Conservation (phyloP, 2,113 vertebrate species). For the Microtus ochrogaster region DNA sequence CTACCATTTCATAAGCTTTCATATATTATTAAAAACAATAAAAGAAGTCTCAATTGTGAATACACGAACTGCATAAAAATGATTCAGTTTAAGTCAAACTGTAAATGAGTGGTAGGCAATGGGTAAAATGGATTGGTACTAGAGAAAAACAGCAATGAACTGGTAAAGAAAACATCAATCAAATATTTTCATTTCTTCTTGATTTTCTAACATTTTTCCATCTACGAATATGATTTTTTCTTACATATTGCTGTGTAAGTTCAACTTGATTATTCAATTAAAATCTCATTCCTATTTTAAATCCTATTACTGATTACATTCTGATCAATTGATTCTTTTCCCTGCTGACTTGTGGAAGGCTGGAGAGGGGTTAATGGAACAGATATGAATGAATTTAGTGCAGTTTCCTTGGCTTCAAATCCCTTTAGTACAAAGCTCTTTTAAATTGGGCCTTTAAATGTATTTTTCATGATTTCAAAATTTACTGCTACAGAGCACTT, state of each 20-base stretch:
- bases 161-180: not conserved
- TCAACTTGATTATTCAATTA: not conserved
- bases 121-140: not conserved
- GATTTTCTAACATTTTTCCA: not conserved
- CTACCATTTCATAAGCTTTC: not conserved
- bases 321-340: not conserved
- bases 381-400: not conserved
- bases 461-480: not conserved
- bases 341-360: fast-evolving
- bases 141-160: not conserved
- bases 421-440: not conserved
- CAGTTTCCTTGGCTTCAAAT: not conserved
- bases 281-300: not conserved
- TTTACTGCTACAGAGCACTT: not conserved
- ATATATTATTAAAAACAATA: not conserved
- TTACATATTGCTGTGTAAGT: not conserved
- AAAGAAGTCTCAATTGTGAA: not conserved
- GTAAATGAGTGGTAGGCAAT: not conserved
- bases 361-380: too few species aligned
- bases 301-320: not conserved
- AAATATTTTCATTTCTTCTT: not conserved
- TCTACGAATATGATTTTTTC: not conserved
- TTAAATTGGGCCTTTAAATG: not conserved
- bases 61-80: not conserved
- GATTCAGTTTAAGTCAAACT: not conserved